Conservation (phyloP, 1,140 invertebrate genomes). For the Drosophila athabasca region DNA sequence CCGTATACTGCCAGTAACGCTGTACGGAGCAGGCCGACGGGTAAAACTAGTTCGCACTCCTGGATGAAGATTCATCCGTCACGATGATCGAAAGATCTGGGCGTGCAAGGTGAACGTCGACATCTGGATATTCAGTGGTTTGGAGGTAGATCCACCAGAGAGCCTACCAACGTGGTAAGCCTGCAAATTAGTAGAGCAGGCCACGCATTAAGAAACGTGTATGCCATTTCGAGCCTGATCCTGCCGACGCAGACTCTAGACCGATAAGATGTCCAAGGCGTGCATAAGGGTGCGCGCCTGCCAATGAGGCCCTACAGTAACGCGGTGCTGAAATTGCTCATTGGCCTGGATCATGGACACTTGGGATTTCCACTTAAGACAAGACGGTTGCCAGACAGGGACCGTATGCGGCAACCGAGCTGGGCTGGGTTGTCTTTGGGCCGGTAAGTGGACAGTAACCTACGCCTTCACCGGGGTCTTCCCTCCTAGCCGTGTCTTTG, state of each 20-base stretch:
- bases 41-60: background rate
- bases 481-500: constrained; percentile 12
- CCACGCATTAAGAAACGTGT: background rate
- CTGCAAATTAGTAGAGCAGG: constrained; percentile 10
- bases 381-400: background rate
- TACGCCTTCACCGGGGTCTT: background rate
- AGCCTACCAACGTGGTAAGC: constrained; percentile 2
- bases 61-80: constrained; percentile 1
- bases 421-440: background rate
- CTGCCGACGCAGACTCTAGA: constrained; percentile 15
- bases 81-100: constrained; percentile 10
- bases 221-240: constrained; percentile 8
- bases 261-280: background rate
- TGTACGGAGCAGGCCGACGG: background rate
- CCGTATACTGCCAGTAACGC: too few relatives aligned
- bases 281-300: background rate
- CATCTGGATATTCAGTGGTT: constrained; percentile 14
- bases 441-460: background rate
- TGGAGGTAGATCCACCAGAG: background rate
- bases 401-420: background rate
- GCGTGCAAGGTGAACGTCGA: constrained; percentile 8
- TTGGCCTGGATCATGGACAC: background rate
- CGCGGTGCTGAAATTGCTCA: too few relatives aligned
- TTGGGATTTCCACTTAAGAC: background rate
- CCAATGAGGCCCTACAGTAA: too few relatives aligned